Conservation (phyloP, 1,140 invertebrate genomes). For the Euschistus heros region DNA sequence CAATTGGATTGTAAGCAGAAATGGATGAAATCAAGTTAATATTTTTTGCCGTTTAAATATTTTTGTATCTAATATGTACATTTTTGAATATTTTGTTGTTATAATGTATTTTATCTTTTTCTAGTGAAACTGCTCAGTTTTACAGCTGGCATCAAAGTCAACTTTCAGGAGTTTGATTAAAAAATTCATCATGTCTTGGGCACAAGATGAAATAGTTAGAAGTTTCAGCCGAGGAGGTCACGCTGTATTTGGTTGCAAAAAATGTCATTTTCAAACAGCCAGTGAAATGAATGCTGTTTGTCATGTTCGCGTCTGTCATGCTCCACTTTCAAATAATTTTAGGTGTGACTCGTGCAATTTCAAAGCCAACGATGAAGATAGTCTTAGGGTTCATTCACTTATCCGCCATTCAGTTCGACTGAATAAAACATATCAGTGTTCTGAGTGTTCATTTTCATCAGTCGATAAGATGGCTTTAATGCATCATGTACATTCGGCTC, state of each 20-base stretch:
- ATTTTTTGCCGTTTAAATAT: too few species aligned
- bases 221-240: neutral
- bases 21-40: too few species aligned
- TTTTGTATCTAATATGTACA: too few species aligned
- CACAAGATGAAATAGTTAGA: conserved; percentile 2
- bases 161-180: too few species aligned
- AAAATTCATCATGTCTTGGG: neutral
- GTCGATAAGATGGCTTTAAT: conserved; percentile 7
- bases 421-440: conserved; percentile 7
- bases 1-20: too few species aligned
- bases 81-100: too few species aligned
- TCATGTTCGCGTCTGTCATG: conserved; percentile 5
- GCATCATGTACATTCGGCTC: conserved; percentile 5
- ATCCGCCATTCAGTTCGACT: neutral
- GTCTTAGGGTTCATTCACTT: conserved; percentile 2
- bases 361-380: conserved; percentile 1
- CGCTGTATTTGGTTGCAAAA: neutral
- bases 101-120: too few species aligned
- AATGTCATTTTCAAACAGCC: conserved; percentile 3
- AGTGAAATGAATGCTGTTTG: conserved; percentile 10
- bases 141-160: too few species aligned
- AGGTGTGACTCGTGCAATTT: neutral
- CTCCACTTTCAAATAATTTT: neutral
- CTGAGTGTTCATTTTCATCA: conserved; percentile 6
- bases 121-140: too few species aligned